Evolutionary conservation across 2,113 vertebrate species (phyloP).

Genomic region (Oenanthe oenanthe): DNA sequence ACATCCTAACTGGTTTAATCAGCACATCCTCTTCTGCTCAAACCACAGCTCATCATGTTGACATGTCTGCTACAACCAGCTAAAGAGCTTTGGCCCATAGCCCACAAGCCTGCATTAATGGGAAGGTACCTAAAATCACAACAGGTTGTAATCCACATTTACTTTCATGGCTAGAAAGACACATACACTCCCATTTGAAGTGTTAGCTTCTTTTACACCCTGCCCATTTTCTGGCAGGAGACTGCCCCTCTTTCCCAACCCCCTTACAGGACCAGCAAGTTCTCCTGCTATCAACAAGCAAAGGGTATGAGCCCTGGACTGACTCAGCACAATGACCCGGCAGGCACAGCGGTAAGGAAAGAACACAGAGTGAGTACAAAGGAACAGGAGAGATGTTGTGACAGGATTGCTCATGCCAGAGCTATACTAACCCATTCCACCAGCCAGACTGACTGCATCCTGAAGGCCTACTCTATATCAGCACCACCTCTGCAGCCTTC

Average conservation of each 20-base stretch:
- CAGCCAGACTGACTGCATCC: neutral
- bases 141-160: neutral
- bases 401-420: neutral
- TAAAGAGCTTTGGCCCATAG: neutral
- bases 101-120: neutral
- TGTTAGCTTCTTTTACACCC: neutral
- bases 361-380: neutral
- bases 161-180: neutral
- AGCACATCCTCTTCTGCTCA: neutral
- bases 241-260: neutral
- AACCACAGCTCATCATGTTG: neutral
- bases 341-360: accelerated
- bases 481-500: neutral
- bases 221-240: neutral
- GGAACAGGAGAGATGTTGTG: neutral
- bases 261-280: neutral
- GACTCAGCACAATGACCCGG: neutral
- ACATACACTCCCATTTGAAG: neutral
- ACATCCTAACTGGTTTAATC: conserved; percentile 6
- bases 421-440: neutral
- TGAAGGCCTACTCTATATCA: neutral
- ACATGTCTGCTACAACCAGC: neutral
- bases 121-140: neutral
- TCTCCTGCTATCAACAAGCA: neutral
- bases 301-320: neutral